Evolutionary conservation across 2,113 vertebrate species (phyloP).

Genomic region (Chelonoidis abingdonii): DNA sequence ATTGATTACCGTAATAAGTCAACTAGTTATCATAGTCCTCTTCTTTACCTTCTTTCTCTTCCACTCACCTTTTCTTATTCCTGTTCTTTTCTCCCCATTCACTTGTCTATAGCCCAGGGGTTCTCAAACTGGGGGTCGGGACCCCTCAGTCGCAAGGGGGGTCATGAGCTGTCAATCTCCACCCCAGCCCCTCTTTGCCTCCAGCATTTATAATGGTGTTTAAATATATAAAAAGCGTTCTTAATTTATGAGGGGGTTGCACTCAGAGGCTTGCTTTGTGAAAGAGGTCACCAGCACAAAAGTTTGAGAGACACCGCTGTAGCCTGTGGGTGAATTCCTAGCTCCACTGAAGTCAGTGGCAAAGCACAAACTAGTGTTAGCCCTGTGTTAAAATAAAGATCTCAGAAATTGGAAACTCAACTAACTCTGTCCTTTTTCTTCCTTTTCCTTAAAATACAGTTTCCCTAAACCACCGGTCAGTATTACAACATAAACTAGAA

Average conservation of each 20-base stretch:
- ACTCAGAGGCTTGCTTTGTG: too few species aligned
- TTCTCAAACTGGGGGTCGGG: too few species aligned
- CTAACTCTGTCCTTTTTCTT: background rate
- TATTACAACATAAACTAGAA: background rate
- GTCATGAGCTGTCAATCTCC: too few species aligned
- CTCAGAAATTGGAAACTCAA: background rate
- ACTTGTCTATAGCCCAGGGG: background rate
- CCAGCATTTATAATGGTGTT: too few species aligned
- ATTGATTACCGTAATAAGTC: background rate
- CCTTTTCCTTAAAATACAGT: background rate
- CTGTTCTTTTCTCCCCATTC: background rate
- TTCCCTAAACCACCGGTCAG: background rate
- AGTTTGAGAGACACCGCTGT: background rate
- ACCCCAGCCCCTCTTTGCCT: too few species aligned
- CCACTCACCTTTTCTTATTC: background rate
- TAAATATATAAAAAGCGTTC: too few species aligned
- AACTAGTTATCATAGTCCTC: background rate
- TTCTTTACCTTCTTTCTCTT: background rate
- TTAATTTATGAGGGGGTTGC: too few species aligned
- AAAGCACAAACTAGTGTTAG: background rate
- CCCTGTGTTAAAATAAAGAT: background rate
- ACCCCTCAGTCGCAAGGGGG: too few species aligned
- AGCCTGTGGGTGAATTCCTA: background rate
- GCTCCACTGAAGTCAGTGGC: rapidly evolving
- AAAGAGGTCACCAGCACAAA: too few species aligned